phyloP scores from a whole-genome alignment of 2,113 vertebrate genomes.

The Ibidorhyncha struthersii region DNA sequence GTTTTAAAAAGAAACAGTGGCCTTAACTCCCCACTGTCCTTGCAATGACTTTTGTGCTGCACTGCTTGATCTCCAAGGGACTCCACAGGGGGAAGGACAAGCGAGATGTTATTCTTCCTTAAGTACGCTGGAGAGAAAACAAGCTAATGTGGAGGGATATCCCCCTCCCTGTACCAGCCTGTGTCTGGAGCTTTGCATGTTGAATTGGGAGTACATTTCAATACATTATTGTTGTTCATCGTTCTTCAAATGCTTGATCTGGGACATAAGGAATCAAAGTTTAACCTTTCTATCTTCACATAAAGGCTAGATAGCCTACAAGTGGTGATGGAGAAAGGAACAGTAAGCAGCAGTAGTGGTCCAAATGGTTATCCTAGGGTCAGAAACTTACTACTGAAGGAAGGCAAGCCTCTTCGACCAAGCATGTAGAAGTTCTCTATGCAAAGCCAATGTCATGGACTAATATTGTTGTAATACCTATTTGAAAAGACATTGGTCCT shows the following conservation, averaged over 20 bases:
- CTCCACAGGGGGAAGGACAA: neutral
- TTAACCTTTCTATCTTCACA: neutral
- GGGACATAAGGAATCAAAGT: neutral
- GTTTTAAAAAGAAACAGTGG: neutral
- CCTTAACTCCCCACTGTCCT: neutral
- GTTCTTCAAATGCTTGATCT: neutral
- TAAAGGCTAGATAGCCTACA: neutral
- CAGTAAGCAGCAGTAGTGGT: accelerated
- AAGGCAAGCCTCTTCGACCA: neutral
- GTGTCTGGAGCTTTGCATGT: neutral
- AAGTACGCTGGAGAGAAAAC: neutral
- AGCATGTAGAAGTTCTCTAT: neutral
- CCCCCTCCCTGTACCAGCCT: neutral
- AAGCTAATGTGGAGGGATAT: neutral
- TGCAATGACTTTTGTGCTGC: neutral
- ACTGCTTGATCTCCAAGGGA: neutral
- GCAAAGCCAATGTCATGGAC: neutral
- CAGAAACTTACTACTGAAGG: neutral
- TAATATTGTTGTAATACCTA: neutral
- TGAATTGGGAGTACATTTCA: neutral
- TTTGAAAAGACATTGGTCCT: neutral
- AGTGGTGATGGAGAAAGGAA: neutral
- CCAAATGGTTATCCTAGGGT: accelerated
- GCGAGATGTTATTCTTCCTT: neutral
- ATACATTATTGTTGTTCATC: too few relatives aligned